These are phyloP conservation scores for Nebria ingens DNA, from an alignment of 1,140 invertebrate species.

Conservation along the genomic window DNA sequence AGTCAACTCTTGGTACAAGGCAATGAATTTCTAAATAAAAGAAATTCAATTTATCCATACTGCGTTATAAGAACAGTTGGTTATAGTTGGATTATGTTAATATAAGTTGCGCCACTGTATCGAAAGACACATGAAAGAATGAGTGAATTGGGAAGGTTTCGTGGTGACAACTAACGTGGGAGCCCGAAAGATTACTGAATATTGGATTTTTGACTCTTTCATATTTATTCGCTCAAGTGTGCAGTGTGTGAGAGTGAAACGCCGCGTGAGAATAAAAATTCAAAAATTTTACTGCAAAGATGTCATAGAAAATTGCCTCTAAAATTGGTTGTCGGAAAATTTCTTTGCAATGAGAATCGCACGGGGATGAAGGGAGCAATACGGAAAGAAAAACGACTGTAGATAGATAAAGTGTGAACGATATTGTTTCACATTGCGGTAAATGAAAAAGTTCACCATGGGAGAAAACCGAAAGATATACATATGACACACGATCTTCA, in stretches of 20 bases:
- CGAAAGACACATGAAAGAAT: too few species aligned
- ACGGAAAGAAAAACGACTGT: slow-evolving; percentile 6
- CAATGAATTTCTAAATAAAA: too few species aligned
- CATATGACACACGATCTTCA: background rate
- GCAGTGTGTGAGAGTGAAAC: background rate
- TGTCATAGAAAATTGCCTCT: slow-evolving; percentile 5
- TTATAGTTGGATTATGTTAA: too few species aligned
- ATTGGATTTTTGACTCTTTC: slow-evolving; percentile 9
- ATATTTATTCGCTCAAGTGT: slow-evolving; percentile 5
- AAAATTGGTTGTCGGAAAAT: slow-evolving; percentile 7
- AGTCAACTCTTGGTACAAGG: too few species aligned
- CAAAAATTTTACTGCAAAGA: slow-evolving; percentile 5
- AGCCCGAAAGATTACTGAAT: slow-evolving; percentile 4
- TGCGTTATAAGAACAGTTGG: too few species aligned
- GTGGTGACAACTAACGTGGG: slow-evolving; percentile 1
- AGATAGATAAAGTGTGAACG: background rate
- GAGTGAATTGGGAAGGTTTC: background rate
- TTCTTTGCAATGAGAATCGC: slow-evolving; percentile 3
- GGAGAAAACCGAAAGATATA: background rate
- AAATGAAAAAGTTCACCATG: background rate
- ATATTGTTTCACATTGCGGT: background rate
- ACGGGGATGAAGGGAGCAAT: too few species aligned
- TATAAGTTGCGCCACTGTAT: too few species aligned
- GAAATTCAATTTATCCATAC: too few species aligned
- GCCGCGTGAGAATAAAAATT: slow-evolving; percentile 3